A percentile compares a stretch with the other conserved stretches of the same genome.
Conservation (phyloP, 2,113 vertebrate species). For the Callorhinus ursinus region DNA sequence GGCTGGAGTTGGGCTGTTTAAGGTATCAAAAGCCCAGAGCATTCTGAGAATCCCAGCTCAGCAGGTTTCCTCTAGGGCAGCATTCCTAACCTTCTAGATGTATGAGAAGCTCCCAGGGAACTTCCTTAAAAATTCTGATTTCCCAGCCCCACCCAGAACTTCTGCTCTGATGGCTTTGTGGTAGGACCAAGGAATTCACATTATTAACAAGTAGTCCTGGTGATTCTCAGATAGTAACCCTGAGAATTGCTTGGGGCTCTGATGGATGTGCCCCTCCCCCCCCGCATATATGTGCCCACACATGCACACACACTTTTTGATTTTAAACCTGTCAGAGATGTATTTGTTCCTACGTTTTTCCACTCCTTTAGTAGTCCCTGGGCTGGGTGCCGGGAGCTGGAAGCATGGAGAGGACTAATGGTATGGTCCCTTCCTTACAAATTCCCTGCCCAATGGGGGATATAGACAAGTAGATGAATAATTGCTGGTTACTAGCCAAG, state of each 20-base stretch:
- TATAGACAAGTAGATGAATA: background rate
- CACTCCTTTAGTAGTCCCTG: background rate
- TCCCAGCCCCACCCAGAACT: background rate
- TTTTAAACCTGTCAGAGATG: background rate
- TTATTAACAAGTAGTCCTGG: background rate
- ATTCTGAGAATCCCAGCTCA: background rate
- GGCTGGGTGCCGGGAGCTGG: background rate
- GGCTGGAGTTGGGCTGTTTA: background rate
- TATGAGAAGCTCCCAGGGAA: background rate
- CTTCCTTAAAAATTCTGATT: background rate
- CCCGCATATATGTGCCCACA: fast-evolving
- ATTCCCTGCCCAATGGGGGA: background rate
- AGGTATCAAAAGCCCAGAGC: background rate
- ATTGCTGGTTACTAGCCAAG: background rate
- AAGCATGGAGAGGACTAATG: background rate
- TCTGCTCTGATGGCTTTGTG: background rate
- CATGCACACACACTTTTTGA: background rate
- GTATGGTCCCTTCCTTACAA: background rate
- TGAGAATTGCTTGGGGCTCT: background rate
- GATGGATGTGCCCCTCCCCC: fast-evolving
- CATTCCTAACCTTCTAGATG: background rate
- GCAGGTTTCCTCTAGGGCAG: background rate
- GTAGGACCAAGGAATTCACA: background rate
- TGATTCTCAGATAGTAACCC: background rate
- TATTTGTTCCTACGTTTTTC: background rate